These are phyloP conservation scores for Zapus hudsonius DNA, from an alignment of 2,113 vertebrate genomes.

Conservation along the genomic window DNA sequence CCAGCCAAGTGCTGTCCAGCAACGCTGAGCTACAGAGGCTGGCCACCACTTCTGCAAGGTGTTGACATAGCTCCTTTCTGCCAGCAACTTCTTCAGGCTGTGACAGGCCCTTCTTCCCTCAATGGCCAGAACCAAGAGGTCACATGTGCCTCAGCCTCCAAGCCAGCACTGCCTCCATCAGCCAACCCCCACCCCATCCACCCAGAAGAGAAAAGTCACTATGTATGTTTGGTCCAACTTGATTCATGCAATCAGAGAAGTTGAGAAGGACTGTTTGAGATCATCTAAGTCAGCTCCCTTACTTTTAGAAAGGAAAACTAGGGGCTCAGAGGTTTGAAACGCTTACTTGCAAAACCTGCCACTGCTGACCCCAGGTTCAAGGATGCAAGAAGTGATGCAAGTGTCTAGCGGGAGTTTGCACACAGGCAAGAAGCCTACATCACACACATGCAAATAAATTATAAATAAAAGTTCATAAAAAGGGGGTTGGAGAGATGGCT, in stretches of 20 bases:
- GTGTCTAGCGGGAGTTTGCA: too few species aligned
- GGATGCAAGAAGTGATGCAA: too few species aligned
- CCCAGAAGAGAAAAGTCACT: background rate
- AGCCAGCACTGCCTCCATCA: accelerated
- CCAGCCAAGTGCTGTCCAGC: background rate
- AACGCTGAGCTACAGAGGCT: background rate
- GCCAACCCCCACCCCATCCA: background rate
- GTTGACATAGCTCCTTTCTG: conserved; percentile 18
- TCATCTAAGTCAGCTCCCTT: background rate
- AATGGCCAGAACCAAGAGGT: background rate
- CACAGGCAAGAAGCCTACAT: too few species aligned
- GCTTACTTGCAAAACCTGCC: too few species aligned
- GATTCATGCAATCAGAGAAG: background rate
- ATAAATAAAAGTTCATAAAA: too few species aligned
- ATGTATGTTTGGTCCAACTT: background rate
- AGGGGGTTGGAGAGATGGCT: too few species aligned
- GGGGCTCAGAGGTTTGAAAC: background rate
- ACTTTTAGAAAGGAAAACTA: background rate
- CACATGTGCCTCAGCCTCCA: background rate
- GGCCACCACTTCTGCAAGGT: background rate
- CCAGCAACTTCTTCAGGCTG: background rate
- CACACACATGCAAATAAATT: too few species aligned
- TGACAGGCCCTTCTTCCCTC: background rate
- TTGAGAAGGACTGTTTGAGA: background rate
- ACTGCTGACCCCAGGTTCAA: too few species aligned